These are phyloP conservation scores for Epinephelus fuscoguttatus DNA, from an alignment of 2,113 vertebrate species.

Conservation along the genomic window DNA sequence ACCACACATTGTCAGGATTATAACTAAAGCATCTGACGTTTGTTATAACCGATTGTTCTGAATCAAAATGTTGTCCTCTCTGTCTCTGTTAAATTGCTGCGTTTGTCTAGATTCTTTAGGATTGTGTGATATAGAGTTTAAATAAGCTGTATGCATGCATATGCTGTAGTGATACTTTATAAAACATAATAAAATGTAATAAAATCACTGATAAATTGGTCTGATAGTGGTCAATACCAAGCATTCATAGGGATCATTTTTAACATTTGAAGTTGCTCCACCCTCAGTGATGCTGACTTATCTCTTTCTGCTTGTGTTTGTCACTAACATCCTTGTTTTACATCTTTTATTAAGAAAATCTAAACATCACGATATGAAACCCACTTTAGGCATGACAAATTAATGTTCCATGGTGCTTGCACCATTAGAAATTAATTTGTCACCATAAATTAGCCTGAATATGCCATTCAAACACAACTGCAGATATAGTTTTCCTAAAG, in stretches of 20 bases:
- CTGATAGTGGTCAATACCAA: not conserved
- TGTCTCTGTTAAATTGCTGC: not conserved
- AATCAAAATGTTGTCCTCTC: not conserved
- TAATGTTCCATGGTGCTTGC: not conserved
- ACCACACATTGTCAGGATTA: not conserved
- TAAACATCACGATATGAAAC: not conserved
- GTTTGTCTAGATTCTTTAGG: not conserved
- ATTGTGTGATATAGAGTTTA: not conserved
- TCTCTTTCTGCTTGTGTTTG: not conserved
- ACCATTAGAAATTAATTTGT: no score
- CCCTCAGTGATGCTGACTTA: not conserved
- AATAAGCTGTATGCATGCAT: not conserved
- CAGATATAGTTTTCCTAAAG: not conserved
- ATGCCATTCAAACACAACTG: not conserved
- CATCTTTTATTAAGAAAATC: not conserved
- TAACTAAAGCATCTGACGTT: not conserved
- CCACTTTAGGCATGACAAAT: not conserved
- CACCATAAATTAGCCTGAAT: not conserved
- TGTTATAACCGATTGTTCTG: not conserved
- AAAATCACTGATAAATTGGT: not conserved
- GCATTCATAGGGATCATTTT: not conserved
- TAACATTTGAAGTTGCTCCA: not conserved
- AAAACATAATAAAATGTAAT: slow-evolving; percentile 14
- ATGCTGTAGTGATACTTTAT: not conserved
- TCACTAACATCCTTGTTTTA: not conserved